A percentile compares a stretch with the other conserved stretches of the same genome.
Conservation (phyloP, 2,113 vertebrate species). For the Danionella cerebrum region DNA sequence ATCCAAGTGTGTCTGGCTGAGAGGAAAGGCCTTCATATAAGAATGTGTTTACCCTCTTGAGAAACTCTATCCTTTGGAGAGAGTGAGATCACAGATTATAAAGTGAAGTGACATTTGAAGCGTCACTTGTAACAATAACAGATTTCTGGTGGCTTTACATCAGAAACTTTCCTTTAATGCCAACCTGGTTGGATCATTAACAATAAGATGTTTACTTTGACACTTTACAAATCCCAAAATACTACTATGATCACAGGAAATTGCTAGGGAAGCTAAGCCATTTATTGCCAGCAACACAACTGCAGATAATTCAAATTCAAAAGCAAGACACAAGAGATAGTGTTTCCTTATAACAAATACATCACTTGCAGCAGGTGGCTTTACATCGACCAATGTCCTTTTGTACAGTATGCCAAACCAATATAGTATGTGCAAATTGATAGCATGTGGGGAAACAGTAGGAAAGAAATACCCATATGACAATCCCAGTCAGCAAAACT, state of each 20-base stretch:
- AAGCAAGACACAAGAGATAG: constrained; percentile 3
- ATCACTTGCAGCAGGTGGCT: constrained; percentile 8
- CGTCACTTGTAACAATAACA: neutral
- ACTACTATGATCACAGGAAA: neutral
- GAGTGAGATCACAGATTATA: constrained; percentile 5
- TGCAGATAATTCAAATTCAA: neutral
- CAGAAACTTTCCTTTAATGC: too few species aligned
- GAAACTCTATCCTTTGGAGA: constrained; percentile 22
- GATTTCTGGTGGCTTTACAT: neutral
- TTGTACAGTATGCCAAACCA: too few species aligned
- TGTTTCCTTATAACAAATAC: constrained; percentile 3
- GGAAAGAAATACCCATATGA: too few species aligned
- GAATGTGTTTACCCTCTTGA: constrained; percentile 13
- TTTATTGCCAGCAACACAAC: neutral
- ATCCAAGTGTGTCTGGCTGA: constrained; percentile 2
- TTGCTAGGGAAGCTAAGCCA: neutral
- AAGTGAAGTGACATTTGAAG: constrained; percentile 16
- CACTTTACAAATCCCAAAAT: neutral
- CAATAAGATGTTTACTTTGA: neutral
- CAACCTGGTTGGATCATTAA: neutral
- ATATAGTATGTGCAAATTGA: too few species aligned
- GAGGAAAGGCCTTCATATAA: constrained; percentile 1
- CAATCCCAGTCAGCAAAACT: too few species aligned
- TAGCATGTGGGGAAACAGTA: too few species aligned
- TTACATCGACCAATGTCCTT: neutral